phyloP scores from a whole-genome alignment of 2,888 invertebrate species.

The Acleris sparsana region DNA sequence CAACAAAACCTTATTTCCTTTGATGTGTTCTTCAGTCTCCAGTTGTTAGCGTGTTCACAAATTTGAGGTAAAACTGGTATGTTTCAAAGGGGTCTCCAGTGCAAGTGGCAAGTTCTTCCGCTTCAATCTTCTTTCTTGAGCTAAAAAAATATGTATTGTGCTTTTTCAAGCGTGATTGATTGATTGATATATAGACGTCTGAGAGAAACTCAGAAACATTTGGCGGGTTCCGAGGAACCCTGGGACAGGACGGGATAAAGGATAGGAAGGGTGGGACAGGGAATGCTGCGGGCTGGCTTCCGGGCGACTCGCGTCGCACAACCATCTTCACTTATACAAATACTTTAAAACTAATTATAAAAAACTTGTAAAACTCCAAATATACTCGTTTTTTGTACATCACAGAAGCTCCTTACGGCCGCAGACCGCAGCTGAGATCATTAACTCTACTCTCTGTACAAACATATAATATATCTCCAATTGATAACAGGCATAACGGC shows the following conservation, averaged over 20 bases:
- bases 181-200: conserved; percentile 26
- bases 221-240: conserved; percentile 70
- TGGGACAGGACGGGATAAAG: conserved; percentile 59
- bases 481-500: conserved; percentile 69
- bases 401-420: conserved; percentile 74
- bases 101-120: too few relatives aligned
- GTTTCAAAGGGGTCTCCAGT: background rate
- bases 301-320: conserved; percentile 57
- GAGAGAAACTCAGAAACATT: conserved; percentile 59
- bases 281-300: conserved; percentile 67
- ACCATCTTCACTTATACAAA: conserved; percentile 78
- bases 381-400: conserved; percentile 81
- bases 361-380: conserved; percentile 83
- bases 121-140: background rate
- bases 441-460: conserved; percentile 75
- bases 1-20: too few relatives aligned
- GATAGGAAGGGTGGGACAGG: conserved; percentile 49
- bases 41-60: too few relatives aligned
- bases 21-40: too few relatives aligned
- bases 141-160: conserved; percentile 10
- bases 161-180: conserved; percentile 18
- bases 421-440: conserved; percentile 79
- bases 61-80: background rate
- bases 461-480: conserved; percentile 77
- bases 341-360: conserved; percentile 82